A percentile compares a stretch with the other conserved stretches of the same genome.
Evolutionary conservation across 23 tunicate species (phyloP).

Genomic region (Phallusia fumigata): DNA sequence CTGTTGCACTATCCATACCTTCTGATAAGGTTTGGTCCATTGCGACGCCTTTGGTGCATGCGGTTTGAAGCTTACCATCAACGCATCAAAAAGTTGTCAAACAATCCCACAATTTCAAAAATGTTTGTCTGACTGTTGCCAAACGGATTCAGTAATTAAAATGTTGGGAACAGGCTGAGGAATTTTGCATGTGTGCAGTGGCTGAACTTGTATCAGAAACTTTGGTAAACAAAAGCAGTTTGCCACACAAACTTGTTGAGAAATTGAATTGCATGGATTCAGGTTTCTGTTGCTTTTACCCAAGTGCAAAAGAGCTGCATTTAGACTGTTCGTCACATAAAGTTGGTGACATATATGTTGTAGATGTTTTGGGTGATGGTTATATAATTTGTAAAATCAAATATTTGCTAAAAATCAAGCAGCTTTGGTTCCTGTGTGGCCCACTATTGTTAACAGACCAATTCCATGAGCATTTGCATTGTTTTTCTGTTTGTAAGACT

Average conservation of each 20-base stretch:
- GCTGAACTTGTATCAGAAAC: neutral
- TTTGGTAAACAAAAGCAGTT: neutral
- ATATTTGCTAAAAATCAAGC: neutral
- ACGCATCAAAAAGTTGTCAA: constrained; percentile 1
- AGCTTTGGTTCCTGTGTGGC: too few species aligned
- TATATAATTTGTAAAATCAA: constrained; percentile 15
- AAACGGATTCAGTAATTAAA: constrained; percentile 7
- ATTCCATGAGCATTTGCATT: too few species aligned
- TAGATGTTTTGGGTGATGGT: neutral
- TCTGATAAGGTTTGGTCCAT: constrained; percentile 10
- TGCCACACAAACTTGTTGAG: neutral
- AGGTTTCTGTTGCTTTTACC: too few species aligned
- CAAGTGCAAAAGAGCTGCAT: neutral
- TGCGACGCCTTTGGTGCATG: constrained; percentile 18
- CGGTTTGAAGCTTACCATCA: constrained; percentile 21
- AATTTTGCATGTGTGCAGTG: neutral
- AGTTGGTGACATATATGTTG: constrained; percentile 18
- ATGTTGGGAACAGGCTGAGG: constrained; percentile 15
- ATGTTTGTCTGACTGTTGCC: constrained; percentile 19
- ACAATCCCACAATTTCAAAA: constrained; percentile 24
- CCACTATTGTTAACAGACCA: too few species aligned
- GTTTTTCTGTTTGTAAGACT: too few species aligned
- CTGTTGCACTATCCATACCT: constrained; percentile 14
- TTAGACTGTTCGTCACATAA: neutral
- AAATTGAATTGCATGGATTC: too few species aligned